Evolutionary conservation across 2,113 vertebrate genomes (phyloP), one percentile per base, ranked within the genome.

Genomic region (Siniperca chuatsi): DNA sequence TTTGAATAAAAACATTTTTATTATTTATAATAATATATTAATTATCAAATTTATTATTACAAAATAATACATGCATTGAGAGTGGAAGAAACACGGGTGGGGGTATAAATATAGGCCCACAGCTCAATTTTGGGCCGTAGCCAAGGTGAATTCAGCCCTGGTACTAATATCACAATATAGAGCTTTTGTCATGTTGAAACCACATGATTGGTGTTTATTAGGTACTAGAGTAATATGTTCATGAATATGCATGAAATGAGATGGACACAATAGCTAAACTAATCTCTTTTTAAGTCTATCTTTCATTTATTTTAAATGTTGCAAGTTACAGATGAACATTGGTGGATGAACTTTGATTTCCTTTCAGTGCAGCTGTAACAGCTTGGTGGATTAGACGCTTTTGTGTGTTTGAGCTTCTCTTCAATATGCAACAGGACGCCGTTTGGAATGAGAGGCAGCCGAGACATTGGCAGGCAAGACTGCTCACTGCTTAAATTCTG

Each of bases 401-500:
- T 40, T 46, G 25, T 50, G 74, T 33, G 54, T 40, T 64, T 60
- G 40, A 71, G 25, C 35, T 72, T 58, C 4, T 23, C 44, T 46
- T 89, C 50, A 81, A 80, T 88, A 77, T 76, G 71, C 55, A 84
- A 70, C 54, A 71, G 44, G 42, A 67, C 29, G n/a, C 20, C 4
- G 7, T 79, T 57, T 80, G 71, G 52, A 37, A 86, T 77, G 62
- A 12, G 20, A 61, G 64, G 60, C 75, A 74, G 35, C 48, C 15
- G 35, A 81, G 54, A 4, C 33, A 33, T 29, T 84, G 79, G 75
- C 67, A 77, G 81, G 54, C 62, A 61, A 62, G 61, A 75, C 65
- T 42, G 46, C 75, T 89, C 42, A 1, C 64, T 62, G 55, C 67
- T 89, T 79, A 52, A 82, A 79, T 81, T 52, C 85, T 79, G 84